Base-by-base conservation (phyloP, 2,888 invertebrate genomes). In the Chironomus riparius region DNA sequence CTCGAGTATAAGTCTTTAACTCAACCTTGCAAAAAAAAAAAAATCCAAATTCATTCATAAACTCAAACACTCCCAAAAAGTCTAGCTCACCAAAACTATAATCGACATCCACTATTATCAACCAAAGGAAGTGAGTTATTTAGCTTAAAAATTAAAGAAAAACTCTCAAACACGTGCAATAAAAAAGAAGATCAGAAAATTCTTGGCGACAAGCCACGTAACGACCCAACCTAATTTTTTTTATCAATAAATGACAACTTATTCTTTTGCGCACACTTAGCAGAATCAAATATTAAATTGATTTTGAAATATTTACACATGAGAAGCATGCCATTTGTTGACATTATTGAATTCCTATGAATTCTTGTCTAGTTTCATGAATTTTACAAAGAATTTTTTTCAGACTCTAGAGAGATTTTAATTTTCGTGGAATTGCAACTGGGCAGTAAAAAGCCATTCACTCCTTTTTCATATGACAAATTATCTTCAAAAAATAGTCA, bases 351-450 rank as follows among this genome's bases (percentile, higher is more conserved):
- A 68, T 68, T 68, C 48, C 28, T 24, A 24, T 65, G 65, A 65
- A 65, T n/a, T 65, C 4, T 13, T 3, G 13, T 13, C 65, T 21
- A 56, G 56, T 15, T 56, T 56, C 15, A n/a, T 12, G 15, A 56
- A 56, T 7, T n/a, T 56, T 18, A 6, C 2, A 56, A 18, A 56
- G 7, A 5, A 24, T 65, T 65, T 65, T 65, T 24, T 24, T 22
- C 1, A 12, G 12, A 56, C 13, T 13, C 15, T n/a, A n/a, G 24
- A 72, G n/a, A 70, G 48, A 61, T 56, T 38, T 50, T 47, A 18
- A 47, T 13, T n/a, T 74, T 74, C 74, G 22, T 68, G 22, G 74
- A 74, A 74, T 68, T 74, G 65, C 70, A 70, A 70, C 70, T 70
- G 70, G 47, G 47, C 28, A 38, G 24, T n/a, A 28, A n/a, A 10